These are phyloP conservation scores for Corythornis cristatus DNA, from an alignment of 2,113 vertebrate genomes.

Conservation along the genomic window DNA sequence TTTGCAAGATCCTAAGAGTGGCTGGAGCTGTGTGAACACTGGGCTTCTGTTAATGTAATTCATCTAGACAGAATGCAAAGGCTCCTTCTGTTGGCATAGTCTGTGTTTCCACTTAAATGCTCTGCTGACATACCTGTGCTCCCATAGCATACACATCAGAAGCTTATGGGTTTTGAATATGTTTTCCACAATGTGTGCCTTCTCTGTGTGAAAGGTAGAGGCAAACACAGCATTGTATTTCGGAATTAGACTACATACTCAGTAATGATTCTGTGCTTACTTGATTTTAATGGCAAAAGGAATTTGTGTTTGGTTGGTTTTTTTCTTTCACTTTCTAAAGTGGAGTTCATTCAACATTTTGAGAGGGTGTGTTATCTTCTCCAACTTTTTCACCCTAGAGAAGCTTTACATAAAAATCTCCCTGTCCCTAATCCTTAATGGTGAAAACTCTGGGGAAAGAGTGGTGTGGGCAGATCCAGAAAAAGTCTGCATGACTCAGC, in stretches of 20 bases:
- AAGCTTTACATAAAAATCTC: background rate
- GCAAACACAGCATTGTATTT: background rate
- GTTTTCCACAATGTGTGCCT: background rate
- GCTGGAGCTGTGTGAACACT: background rate
- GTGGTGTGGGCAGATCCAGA: background rate
- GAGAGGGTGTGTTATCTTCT: background rate
- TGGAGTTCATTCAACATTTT: background rate
- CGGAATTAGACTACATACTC: background rate
- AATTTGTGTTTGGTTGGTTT: background rate
- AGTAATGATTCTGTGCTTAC: background rate
- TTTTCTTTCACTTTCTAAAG: background rate
- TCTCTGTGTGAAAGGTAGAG: background rate
- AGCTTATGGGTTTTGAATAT: background rate
- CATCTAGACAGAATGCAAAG: background rate
- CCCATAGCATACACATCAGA: rapidly evolving
- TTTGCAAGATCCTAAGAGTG: background rate
- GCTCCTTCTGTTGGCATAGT: background rate
- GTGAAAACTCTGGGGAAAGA: background rate
- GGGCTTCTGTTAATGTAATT: background rate
- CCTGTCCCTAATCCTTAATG: background rate
- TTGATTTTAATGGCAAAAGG: background rate
- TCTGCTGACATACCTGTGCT: background rate
- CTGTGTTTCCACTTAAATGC: background rate
- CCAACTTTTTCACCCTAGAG: background rate
- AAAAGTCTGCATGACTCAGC: background rate